These are phyloP conservation scores for Lymantria monacha DNA, from an alignment of 2,888 invertebrate species.

Conservation along the genomic window DNA sequence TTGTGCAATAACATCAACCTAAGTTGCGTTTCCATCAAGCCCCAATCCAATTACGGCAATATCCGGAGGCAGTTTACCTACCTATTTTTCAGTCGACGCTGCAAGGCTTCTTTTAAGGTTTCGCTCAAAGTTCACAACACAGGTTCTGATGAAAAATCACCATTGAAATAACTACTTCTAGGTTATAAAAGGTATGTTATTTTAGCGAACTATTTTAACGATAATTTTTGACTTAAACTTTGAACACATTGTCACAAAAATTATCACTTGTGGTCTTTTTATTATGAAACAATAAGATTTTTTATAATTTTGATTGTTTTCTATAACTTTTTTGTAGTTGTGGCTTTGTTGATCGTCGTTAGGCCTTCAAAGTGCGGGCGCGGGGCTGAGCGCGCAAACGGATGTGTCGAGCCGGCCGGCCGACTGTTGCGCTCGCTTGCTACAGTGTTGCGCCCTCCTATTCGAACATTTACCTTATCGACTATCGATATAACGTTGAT, in stretches of 20 bases:
- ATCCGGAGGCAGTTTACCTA: conserved; percentile 22
- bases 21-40: neutral
- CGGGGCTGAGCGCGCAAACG: conserved; percentile 72
- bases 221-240: conserved; percentile 14
- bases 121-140: conserved; percentile 41
- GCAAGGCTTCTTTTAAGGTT: conserved; percentile 56
- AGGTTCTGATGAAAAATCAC: conserved; percentile 35
- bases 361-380: conserved; percentile 53
- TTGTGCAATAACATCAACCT: neutral
- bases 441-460: conserved; percentile 58
- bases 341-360: conserved; percentile 19
- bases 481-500: conserved; percentile 28
- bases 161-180: conserved; percentile 5
- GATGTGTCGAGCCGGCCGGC: conserved; percentile 75
- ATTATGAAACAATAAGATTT: neutral
- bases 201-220: conserved; percentile 11
- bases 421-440: conserved; percentile 60
- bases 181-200: no score
- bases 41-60: neutral
- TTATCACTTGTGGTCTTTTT: conserved; percentile 5
- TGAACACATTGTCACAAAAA: conserved; percentile 32
- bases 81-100: conserved; percentile 45
- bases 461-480: conserved; percentile 56
- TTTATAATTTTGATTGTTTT: conserved; percentile 7
- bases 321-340: conserved; percentile 21